Evolutionary conservation across 2,113 vertebrate species (phyloP), one percentile per base, ranked within the genome.

Genomic region (Montifringilla adamsi): DNA sequence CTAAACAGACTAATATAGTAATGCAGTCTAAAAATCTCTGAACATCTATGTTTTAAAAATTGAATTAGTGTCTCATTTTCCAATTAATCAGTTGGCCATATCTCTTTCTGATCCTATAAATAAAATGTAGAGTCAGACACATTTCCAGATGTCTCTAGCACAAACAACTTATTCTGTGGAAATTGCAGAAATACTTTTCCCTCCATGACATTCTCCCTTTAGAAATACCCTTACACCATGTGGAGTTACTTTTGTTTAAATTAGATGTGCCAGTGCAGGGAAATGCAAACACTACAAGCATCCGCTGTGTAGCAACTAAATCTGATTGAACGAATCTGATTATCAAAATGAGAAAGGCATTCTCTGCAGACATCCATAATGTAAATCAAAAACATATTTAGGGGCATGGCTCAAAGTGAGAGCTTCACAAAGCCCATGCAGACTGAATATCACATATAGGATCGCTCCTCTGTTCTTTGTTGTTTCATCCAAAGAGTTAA

Each of bases 11-110:
- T 23, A 94, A 93, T 56, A 86, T 26, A 89, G 12, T 88, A 94
- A 94, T 93, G 49, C 50, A 87, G 79, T 97, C 86, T 96, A 89
- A 95, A 95, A 96, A 93, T 81, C 89, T 68, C 97, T 75, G 56
- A 94, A 87, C 8, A 84, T 62, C 58, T 79, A 81, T 76, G 77
- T 74, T 89, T 94, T 43, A 75, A 85, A 96, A 90, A 72, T 63
- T 90, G 27, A 91, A 87, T 90, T 91, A 85, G 5, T 76, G 85
- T 85, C 56, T 92, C 58, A 1, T 89, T 66, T 93, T 95, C 83
- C 94, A 74, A 60, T 89, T 87, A 89, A 95, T 87, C 87, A 73
- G 44, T 82, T 90, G 64, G 37, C 13, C 58, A 58, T 69, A 84
- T 79, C 83, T 93, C 43, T 73, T 95, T 96, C 92, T 93, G 78